Conservation (phyloP, 2,888 invertebrate genomes). For the Synanthedon formicaeformis region DNA sequence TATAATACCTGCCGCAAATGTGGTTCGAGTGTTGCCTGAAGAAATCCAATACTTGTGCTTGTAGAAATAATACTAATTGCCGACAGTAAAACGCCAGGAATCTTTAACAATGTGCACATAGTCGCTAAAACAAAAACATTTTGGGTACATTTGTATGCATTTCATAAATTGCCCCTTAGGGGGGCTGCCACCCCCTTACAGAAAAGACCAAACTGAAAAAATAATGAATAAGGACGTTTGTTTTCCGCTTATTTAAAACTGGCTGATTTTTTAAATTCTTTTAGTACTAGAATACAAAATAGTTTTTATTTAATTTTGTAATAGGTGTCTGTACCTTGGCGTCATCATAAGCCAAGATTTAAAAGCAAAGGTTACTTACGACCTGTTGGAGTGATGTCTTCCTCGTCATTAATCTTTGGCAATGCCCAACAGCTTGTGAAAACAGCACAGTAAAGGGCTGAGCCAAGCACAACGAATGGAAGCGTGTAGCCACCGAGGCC, state of each 20-base stretch:
- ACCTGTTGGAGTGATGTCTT: constrained; percentile 69
- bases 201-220: too few relatives aligned
- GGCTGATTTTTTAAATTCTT: too few relatives aligned
- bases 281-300: too few relatives aligned
- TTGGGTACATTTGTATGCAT: too few relatives aligned
- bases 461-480: constrained; percentile 85
- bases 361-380: constrained; percentile 54
- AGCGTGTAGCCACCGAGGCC: constrained; percentile 81
- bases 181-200: too few relatives aligned
- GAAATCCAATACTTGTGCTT: constrained; percentile 86
- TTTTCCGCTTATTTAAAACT: too few relatives aligned
- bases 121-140: constrained; percentile 59
- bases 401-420: constrained; percentile 72
- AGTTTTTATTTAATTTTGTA: too few relatives aligned
- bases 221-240: too few relatives aligned
- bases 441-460: constrained; percentile 79
- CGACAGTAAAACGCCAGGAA: constrained; percentile 81
- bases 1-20: constrained; percentile 77
- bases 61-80: constrained; percentile 80
- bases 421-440: constrained; percentile 79
- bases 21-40: constrained; percentile 90
- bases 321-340: too few relatives aligned
- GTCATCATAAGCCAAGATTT: too few relatives aligned
- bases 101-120: constrained; percentile 73
- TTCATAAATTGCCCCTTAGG: too few relatives aligned